Percentiles rank a stretch among this genome's conserved stretches.
Evolutionary conservation across 1,140 invertebrate genomes (phyloP).

Genomic region (Zaprionus vittiger): DNA sequence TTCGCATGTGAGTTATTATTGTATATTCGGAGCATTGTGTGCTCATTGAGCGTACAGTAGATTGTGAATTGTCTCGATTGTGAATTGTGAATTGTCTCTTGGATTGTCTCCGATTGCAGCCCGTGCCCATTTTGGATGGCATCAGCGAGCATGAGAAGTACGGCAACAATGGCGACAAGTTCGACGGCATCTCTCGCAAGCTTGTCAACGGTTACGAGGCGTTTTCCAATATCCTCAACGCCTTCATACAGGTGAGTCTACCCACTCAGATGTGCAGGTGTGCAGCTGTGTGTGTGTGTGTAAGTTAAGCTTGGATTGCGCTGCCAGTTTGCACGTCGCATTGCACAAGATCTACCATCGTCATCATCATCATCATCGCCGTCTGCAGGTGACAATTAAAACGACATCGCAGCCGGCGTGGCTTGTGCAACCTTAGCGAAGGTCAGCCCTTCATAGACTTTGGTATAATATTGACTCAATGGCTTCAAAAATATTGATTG

Average conservation of each 20-base stretch:
- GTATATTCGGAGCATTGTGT: not conserved
- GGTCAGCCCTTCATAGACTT: not conserved
- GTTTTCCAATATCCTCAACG: constrained; percentile 86
- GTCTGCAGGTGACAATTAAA: constrained; percentile 27
- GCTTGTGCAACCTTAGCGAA: not conserved
- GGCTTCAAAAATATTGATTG: not conserved
- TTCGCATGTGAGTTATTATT: constrained; percentile 58
- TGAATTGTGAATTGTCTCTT: not conserved
- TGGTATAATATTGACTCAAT: not conserved
- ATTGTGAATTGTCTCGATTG: not conserved
- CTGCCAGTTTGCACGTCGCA: constrained; percentile 40
- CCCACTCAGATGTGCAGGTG: not conserved
- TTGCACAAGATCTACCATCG: constrained; percentile 30
- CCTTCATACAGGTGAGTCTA: constrained; percentile 85
- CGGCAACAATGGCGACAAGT: constrained; percentile 86
- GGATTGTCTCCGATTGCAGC: constrained; percentile 54
- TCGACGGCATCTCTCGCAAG: constrained; percentile 85
- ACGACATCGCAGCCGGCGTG: not conserved
- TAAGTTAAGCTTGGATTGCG: constrained; percentile 13
- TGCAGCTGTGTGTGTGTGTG: constrained; percentile 1
- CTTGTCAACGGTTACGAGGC: constrained; percentile 86
- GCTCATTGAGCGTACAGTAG: constrained; percentile 6
- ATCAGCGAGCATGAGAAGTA: constrained; percentile 87
- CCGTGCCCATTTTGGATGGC: constrained; percentile 86
- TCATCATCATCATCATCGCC: not conserved